Conservation (phyloP, 2,888 invertebrate species). For the Dryocosmus kuriphilus region DNA sequence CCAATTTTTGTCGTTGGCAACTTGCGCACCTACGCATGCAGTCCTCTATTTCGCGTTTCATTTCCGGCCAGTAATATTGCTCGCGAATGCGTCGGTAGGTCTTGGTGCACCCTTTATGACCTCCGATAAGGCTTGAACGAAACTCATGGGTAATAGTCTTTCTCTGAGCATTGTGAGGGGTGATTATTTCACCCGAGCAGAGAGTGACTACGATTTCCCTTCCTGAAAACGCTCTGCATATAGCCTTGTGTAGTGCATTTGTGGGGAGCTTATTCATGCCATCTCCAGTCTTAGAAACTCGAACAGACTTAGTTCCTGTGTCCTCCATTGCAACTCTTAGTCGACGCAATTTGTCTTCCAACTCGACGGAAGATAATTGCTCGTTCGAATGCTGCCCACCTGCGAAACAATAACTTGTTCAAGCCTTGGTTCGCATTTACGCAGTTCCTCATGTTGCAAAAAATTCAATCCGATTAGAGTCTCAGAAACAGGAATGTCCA, state of each 20-base stretch:
- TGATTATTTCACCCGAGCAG: not conserved
- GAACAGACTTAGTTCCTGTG: not conserved
- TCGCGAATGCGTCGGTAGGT: not conserved
- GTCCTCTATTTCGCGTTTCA: not conserved
- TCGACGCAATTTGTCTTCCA: not conserved
- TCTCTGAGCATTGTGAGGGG: not conserved
- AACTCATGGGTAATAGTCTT: not conserved
- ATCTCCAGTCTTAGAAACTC: not conserved
- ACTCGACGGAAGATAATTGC: not conserved
- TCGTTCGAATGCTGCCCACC: no score
- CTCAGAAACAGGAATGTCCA: no score
- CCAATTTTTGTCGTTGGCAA: not conserved
- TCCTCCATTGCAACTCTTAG: not conserved
- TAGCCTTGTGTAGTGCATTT: not conserved
- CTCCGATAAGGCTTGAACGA: not conserved
- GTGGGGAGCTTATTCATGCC: not conserved
- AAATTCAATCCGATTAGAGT: no score
- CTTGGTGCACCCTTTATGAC: not conserved
- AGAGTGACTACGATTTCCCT: not conserved
- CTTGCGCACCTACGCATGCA: not conserved
- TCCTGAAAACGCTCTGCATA: not conserved
- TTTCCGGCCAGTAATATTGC: not conserved
- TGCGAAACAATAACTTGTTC: no score
- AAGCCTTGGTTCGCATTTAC: no score
- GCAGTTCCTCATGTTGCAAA: no score